Evolutionary conservation across 2,797 vertebrate genomes (phyloP).

Genomic region (Fratercula arctica): DNA sequence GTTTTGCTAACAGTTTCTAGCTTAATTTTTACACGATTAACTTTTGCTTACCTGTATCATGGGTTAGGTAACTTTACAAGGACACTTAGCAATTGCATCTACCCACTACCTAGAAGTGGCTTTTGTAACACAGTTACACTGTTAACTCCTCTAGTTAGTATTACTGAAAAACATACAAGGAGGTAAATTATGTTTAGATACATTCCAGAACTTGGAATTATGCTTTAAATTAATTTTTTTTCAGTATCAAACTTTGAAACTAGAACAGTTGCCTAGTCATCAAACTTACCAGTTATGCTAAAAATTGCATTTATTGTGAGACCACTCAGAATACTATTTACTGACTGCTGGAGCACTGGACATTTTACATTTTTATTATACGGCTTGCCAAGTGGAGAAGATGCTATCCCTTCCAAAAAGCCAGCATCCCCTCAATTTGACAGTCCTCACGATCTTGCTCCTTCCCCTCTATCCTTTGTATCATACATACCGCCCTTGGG

Average conservation of each 20-base stretch:
- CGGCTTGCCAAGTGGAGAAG: not conserved
- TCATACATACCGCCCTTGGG: fast-evolving
- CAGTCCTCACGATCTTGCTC: not conserved
- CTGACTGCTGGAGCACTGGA: not conserved
- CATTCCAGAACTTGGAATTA: not conserved
- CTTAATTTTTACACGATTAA: not conserved
- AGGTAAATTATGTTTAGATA: not conserved
- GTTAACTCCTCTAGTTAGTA: not conserved
- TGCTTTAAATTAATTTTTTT: not conserved
- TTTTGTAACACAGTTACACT: not conserved
- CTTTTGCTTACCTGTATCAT: not conserved
- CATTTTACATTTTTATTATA: not conserved
- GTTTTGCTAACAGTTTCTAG: not conserved
- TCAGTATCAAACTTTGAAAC: not conserved
- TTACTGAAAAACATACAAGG: not conserved
- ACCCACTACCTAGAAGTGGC: not conserved
- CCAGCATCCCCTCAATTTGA: not conserved
- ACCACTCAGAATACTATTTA: not conserved
- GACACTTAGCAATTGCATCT: not conserved
- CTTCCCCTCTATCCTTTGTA: not conserved
- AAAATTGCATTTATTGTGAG: fast-evolving
- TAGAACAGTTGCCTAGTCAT: not conserved
- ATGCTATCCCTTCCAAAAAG: not conserved
- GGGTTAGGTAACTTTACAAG: not conserved
- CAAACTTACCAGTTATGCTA: not conserved